Conservation (phyloP, 64 coral and sea anemone genomes). For the Actinia equina region DNA sequence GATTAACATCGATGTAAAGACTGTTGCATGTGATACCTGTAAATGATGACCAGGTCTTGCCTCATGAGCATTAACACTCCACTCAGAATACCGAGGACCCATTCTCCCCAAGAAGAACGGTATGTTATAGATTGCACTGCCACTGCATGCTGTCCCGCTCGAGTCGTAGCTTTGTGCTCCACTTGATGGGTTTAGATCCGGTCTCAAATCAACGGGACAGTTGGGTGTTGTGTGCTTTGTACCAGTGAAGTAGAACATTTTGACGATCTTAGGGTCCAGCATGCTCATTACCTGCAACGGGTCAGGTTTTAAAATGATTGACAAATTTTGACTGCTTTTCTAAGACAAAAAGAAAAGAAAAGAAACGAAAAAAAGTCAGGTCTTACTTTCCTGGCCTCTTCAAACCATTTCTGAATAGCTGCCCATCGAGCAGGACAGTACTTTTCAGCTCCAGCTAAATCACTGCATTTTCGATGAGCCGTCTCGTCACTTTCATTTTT, state of each 20-base stretch:
- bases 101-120: slow-evolving; percentile 70
- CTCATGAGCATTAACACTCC: slow-evolving; percentile 74
- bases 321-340: neutral
- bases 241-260: slow-evolving; percentile 70
- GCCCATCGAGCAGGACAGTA: slow-evolving; percentile 44
- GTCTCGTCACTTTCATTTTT: slow-evolving; percentile 51
- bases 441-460: slow-evolving; percentile 44
- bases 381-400: slow-evolving; percentile 52
- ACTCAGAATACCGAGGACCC: slow-evolving; percentile 65
- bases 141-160: neutral
- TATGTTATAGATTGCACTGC: slow-evolving; percentile 37
- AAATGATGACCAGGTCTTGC: slow-evolving; percentile 66
- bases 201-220: slow-evolving; percentile 55
- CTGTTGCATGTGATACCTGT: slow-evolving; percentile 12
- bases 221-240: slow-evolving; percentile 62
- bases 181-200: slow-evolving; percentile 61
- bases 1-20: too few species aligned
- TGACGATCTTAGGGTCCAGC: slow-evolving; percentile 56
- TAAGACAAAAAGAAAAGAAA: neutral
- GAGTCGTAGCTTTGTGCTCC: slow-evolving; percentile 51
- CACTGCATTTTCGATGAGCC: slow-evolving; percentile 46
- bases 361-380: neutral
- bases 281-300: slow-evolving; percentile 30
- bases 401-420: slow-evolving; percentile 52
- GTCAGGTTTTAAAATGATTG: neutral